Evolutionary conservation across 2,113 vertebrate genomes (phyloP).

Genomic region (Campylomormyrus numenius): DNA sequence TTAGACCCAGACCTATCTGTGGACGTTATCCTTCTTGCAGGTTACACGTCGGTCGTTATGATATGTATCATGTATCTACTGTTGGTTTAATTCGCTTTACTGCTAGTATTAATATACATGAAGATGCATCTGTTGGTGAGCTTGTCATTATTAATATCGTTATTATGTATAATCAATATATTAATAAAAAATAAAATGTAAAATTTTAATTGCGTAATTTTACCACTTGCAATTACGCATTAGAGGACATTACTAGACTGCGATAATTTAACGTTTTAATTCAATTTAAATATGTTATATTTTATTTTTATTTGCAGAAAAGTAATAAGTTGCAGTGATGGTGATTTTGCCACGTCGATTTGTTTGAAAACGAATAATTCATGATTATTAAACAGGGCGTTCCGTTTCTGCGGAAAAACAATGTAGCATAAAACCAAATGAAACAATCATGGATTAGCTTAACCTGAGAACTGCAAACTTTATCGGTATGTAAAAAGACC

Average conservation of each 20-base stretch:
- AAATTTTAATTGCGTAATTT: neutral
- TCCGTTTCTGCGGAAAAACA: neutral
- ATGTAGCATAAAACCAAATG: neutral
- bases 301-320: neutral
- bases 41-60: neutral
- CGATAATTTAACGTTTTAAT: neutral
- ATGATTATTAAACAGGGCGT: neutral
- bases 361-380: neutral
- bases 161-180: neutral
- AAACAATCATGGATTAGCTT: neutral
- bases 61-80: neutral
- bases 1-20: neutral
- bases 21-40: neutral
- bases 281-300: neutral
- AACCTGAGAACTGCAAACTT: neutral
- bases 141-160: neutral
- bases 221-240: neutral
- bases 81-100: neutral
- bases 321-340: neutral
- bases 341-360: neutral
- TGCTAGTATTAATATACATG: neutral
- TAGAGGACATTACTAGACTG: neutral
- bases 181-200: neutral
- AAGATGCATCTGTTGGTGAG: neutral
- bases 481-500: neutral